Conservation (phyloP, 2,888 invertebrate species). For the Lasioglossum oenotherae region DNA sequence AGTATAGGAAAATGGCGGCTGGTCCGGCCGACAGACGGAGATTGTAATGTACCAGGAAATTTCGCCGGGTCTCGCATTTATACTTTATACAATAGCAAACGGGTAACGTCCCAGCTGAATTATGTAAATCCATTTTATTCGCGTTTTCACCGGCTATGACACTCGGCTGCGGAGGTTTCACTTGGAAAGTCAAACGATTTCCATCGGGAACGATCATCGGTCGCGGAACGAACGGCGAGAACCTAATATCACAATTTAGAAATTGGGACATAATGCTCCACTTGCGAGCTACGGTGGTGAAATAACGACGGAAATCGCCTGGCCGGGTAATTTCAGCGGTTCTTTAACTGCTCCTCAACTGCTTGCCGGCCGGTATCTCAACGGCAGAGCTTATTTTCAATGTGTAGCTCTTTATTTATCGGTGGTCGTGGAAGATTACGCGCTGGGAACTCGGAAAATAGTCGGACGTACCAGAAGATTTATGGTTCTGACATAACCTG, state of each 20-base stretch:
- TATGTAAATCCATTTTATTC: slow-evolving; percentile 69
- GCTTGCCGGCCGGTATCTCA: background rate
- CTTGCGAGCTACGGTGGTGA: background rate
- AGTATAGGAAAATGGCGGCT: background rate
- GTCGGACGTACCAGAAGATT: background rate
- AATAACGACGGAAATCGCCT: slow-evolving; percentile 4
- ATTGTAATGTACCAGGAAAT: slow-evolving; percentile 33
- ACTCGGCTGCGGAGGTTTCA: slow-evolving; percentile 57
- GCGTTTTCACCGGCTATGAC: slow-evolving; percentile 65
- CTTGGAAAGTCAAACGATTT: slow-evolving; percentile 70
- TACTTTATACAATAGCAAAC: slow-evolving; percentile 51
- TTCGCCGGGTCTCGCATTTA: slow-evolving; percentile 4
- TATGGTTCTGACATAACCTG: background rate
- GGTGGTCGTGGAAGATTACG: background rate
- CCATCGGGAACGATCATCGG: slow-evolving; percentile 58
- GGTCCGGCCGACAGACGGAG: slow-evolving; percentile 1
- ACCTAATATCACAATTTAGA: slow-evolving; percentile 54
- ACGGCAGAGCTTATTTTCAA: background rate
- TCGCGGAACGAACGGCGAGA: slow-evolving; percentile 49
- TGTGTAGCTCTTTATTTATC: background rate
- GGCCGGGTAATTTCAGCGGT: background rate
- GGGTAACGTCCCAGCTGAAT: slow-evolving; percentile 47
- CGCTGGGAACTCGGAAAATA: background rate
- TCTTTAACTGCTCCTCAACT: background rate
- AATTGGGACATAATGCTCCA: slow-evolving; percentile 50